Percentiles rank a stretch among this genome's conserved stretches.
Evolutionary conservation across 2,797 vertebrate genomes (phyloP).

Genomic region (Alosa sapidissima): DNA sequence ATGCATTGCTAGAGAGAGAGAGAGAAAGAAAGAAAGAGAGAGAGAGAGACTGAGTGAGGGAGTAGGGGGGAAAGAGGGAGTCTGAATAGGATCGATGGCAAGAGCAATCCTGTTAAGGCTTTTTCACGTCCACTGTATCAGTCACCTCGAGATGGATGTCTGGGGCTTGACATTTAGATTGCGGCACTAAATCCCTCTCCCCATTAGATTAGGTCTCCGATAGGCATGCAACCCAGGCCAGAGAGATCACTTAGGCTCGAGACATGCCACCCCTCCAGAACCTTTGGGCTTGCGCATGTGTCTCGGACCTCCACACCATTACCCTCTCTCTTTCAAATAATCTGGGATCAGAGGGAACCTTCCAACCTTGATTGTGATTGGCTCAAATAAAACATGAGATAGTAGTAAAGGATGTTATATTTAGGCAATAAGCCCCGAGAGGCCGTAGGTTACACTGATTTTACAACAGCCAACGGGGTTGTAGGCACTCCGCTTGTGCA

Average conservation of each 20-base stretch:
- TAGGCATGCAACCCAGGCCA: background rate
- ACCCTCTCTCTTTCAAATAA: background rate
- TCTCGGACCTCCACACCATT: background rate
- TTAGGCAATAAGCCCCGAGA: too few species aligned
- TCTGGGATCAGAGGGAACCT: background rate
- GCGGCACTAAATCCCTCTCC: background rate
- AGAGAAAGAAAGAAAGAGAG: background rate
- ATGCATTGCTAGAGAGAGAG: background rate
- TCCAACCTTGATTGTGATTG: background rate
- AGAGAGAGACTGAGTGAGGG: background rate
- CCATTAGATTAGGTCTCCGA: background rate
- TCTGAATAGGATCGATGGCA: constrained; percentile 1
- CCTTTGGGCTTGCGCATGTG: background rate
- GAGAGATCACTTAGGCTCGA: background rate
- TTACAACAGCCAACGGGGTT: too few species aligned
- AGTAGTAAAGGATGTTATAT: too few species aligned
- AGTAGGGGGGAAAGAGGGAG: background rate
- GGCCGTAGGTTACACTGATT: too few species aligned
- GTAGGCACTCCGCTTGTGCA: too few species aligned
- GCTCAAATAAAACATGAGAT: too few species aligned
- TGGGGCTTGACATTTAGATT: constrained; percentile 22
- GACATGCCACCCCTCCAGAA: background rate
- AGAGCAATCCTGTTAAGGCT: constrained; percentile 21
- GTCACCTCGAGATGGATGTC: constrained; percentile 6
- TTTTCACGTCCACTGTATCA: constrained; percentile 9